Evolutionary conservation across 2,797 vertebrate species (phyloP).

Genomic region (Girardinus metallicus): DNA sequence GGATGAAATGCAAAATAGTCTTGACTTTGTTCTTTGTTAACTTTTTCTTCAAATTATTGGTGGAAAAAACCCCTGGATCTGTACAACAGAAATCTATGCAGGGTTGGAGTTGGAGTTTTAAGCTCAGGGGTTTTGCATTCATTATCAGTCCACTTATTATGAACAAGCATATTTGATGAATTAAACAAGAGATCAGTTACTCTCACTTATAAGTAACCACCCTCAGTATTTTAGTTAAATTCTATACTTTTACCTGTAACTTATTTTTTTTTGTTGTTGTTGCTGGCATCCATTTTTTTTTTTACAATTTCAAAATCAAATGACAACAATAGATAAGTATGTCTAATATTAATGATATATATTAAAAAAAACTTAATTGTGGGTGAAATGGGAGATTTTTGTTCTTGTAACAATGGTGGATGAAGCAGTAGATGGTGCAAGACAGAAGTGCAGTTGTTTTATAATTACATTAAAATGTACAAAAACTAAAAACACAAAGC

Average conservation of each 20-base stretch:
- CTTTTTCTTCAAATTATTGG: slow-evolving; percentile 41
- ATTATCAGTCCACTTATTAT: neutral
- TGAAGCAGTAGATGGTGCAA: too few relatives aligned
- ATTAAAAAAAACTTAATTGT: neutral
- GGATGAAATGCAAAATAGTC: slow-evolving; percentile 49
- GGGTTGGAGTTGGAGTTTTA: neutral
- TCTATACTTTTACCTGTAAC: neutral
- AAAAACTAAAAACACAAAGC: neutral
- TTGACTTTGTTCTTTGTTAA: slow-evolving; percentile 54
- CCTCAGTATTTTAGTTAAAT: neutral
- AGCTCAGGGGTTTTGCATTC: neutral
- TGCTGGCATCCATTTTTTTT: neutral
- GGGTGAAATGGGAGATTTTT: neutral
- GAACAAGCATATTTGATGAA: neutral
- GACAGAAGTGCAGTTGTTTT: neutral
- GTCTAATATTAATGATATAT: neutral
- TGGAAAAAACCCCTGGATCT: neutral
- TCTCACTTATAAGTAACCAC: neutral
- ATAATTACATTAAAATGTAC: neutral
- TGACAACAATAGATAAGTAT: neutral
- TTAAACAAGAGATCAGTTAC: neutral
- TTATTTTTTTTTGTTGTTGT: neutral
- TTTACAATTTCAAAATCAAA: neutral
- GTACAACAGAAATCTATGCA: slow-evolving; percentile 8
- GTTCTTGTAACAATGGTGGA: neutral